Base-by-base conservation (phyloP, 2,113 vertebrate genomes). In the Natator depressus region DNA sequence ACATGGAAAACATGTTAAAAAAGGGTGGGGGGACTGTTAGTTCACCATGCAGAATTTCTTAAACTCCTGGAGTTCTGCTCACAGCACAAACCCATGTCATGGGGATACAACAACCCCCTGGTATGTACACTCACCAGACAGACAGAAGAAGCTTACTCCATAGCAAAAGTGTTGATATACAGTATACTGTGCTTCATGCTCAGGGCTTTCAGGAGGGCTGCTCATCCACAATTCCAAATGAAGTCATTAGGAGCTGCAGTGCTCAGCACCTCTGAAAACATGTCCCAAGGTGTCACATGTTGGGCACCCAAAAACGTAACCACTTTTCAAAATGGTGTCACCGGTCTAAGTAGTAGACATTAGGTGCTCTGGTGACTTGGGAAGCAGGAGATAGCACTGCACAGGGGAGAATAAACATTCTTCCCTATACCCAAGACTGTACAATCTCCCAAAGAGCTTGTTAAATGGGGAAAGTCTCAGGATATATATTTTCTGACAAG, bases 1-100 rank as follows among this genome's bases (percentile, higher is more conserved):
- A 86, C 87, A 46, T 54, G 53, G 92, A 94, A 82, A 96, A 96
- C 91, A 93, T 94, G 24, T 9, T 76, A 51, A 27, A 88, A 84
- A 93, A 82, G 42, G 79, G 22, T 31, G 19, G 25, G 80, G 50
- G 50, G 31, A 22, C 57, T 95, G 79, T 24, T 93, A 94, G 57
- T 47, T 93, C 20, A 85, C 35, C 1, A 0, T n/a, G 20, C 49
- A 55, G 76, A 62, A 85, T 55, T 88, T 62, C 31, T 94, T 50
- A 84, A 85, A 27, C 17, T 38, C 38, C n/a, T 53, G 82, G 72
- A 65, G 42, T 49, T 29, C 20, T 47, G 46, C 35, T 88, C 49
- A 88, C 9, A 92, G 51, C n/a, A 59, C 0, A 4, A 51, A 50
- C 0, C 0, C 20, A 47, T 1, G 4, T 1, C 4, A 35, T 10